Evolutionary conservation across 2,113 vertebrate genomes (phyloP).

Genomic region (Rhinopomastus cyanomelas): DNA sequence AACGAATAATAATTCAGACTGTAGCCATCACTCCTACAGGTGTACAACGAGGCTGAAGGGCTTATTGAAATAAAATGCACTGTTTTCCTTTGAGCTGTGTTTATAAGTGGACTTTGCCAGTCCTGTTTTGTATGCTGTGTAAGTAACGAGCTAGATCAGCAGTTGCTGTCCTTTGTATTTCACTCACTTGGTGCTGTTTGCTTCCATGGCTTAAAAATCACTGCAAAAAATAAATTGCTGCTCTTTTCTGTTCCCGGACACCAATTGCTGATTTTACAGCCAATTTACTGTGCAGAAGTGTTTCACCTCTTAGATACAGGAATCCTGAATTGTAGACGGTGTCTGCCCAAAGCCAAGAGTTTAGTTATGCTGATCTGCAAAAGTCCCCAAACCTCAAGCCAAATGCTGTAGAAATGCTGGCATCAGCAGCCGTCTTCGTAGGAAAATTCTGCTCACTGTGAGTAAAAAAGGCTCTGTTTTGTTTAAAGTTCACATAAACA

Average conservation of each 20-base stretch:
- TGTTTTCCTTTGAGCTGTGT: not conserved
- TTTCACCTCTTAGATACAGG: not conserved
- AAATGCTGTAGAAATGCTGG: not conserved
- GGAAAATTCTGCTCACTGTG: not conserved
- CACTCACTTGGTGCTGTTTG: not conserved
- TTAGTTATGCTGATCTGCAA: not conserved
- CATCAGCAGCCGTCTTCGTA: not conserved
- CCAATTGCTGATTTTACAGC: not conserved
- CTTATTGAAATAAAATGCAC: not conserved
- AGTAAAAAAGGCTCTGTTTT: not conserved
- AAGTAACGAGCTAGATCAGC: not conserved
- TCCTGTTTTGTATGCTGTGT: not conserved
- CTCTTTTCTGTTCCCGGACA: not conserved
- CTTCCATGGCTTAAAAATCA: not conserved
- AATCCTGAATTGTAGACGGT: not conserved
- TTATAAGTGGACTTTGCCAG: not conserved
- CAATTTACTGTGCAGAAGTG: slow-evolving; percentile 15
- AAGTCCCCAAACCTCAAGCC: not conserved
- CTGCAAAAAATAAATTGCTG: not conserved
- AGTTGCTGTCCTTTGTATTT: not conserved
- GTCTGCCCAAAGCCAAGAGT: not conserved
- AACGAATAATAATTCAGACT: not conserved
- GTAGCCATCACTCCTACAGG: not conserved
- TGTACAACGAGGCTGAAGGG: not conserved
- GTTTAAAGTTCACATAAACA: not conserved